These are phyloP conservation scores for Eupeodes luniger DNA, from an alignment of 2,888 invertebrate genomes.

Conservation along the genomic window DNA sequence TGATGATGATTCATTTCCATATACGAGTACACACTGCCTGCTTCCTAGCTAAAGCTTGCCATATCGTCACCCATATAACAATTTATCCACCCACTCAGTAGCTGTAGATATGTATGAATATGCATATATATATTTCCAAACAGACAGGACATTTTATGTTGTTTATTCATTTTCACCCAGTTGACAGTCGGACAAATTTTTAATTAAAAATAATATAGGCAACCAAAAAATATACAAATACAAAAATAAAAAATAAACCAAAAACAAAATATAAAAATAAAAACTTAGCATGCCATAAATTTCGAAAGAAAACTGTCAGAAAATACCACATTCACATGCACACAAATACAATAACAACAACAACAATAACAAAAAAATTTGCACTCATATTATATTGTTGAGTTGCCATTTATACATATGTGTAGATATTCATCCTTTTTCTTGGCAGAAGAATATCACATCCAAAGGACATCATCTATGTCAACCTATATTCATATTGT, in stretches of 20 bases:
- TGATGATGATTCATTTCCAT: conserved; percentile 67
- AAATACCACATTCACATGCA: neutral
- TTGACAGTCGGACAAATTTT: conserved; percentile 77
- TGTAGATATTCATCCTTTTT: conserved; percentile 7
- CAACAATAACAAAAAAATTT: neutral
- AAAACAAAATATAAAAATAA: conserved; percentile 31
- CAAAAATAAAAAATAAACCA: conserved; percentile 1
- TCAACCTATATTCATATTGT: conserved; percentile 26
- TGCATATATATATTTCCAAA: conserved; percentile 21
- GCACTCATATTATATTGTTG: too few relatives aligned
- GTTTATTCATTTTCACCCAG: conserved; percentile 76
- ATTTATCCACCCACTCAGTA: conserved; percentile 17
- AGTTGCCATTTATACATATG: too few relatives aligned
- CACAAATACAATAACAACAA: neutral
- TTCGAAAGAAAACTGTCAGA: conserved; percentile 54
- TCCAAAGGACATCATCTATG: conserved; percentile 62
- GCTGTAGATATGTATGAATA: neutral
- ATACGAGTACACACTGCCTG: too few relatives aligned
- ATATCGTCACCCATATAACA: neutral
- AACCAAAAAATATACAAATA: neutral
- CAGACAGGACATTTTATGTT: conserved; percentile 64
- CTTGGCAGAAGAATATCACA: conserved; percentile 20
- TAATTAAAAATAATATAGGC: conserved; percentile 77
- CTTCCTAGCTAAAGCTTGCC: too few relatives aligned
- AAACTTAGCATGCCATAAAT: conserved; percentile 56